Conservation (phyloP, 1,140 invertebrate genomes). For the Penaeus vannamei region DNA sequence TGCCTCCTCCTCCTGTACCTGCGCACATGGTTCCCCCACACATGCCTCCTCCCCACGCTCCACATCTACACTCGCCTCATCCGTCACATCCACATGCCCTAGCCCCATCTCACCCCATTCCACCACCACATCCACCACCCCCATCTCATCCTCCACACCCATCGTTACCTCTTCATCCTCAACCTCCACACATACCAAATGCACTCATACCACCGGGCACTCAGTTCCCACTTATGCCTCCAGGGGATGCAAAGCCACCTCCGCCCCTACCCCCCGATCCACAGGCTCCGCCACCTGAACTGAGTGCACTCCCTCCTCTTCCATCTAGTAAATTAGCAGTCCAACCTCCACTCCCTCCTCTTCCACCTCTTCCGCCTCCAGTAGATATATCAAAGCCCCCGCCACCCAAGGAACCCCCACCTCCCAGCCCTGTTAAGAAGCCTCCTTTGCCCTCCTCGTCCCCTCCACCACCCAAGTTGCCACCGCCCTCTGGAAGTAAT, state of each 20-base stretch:
- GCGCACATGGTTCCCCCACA: too few relatives aligned
- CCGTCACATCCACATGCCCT: too few relatives aligned
- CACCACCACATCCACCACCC: too few relatives aligned
- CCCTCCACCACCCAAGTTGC: background rate
- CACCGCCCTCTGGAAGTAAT: background rate
- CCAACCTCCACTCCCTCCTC: background rate
- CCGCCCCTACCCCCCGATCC: constrained; percentile 24
- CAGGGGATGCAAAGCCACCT: constrained; percentile 1
- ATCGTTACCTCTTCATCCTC: too few relatives aligned
- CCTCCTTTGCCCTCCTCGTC: background rate
- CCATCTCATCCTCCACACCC: too few relatives aligned
- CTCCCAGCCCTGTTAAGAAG: background rate
- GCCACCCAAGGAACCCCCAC: background rate
- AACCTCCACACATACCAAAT: too few relatives aligned
- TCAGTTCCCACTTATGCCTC: too few relatives aligned
- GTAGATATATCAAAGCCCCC: background rate
- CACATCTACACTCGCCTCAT: too few relatives aligned
- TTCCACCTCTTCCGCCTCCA: constrained; percentile 2
- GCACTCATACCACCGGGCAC: too few relatives aligned
- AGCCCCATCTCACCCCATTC: too few relatives aligned
- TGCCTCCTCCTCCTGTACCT: too few relatives aligned
- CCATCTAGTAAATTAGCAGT: background rate
- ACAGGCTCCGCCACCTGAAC: background rate
- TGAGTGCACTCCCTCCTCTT: background rate
- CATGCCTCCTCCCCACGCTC: too few relatives aligned